Evolutionary conservation across 2,888 invertebrate genomes (phyloP), one percentile per base, ranked within the genome.

Genomic region (Caenorhabditis doughertyi): DNA sequence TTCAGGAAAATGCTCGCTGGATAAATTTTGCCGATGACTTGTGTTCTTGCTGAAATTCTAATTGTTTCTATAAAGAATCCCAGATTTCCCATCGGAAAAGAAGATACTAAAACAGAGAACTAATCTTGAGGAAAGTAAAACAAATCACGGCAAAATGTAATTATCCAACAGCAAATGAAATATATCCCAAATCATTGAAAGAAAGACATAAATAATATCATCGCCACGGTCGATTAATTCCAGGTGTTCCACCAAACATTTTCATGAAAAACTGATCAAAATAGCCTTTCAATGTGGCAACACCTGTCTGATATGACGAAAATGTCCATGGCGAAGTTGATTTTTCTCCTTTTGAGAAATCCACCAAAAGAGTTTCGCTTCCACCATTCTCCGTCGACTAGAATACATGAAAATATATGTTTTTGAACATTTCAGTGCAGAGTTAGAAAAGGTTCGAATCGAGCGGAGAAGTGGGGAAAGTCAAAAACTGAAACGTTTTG

Each of bases 331-430:
- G 27, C 29, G 62, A 42, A 8, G 25, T 29, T 3, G 64, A 29
- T 18, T 39, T 32, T 72, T 77, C 82, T 49, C 60, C 68, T 32
- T 35, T 47, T 27, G 71, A 60, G 53, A 67, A 81, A 51, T 81
- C 76, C 55, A 81, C 76, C 42, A 76, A 29, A 47, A 81, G 35
- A 8, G 76, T 76, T 47, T 81, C 76, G 71, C 51, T 71, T 65
- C 81, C 81, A 42, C 76, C 81, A 58, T 82, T 82, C 68, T 82
- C 73, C 47, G 82, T 79, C 68, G 77, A 79, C 77, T 79, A 58
- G 23, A 81, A 58, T 13, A 58, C 18, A 42, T 62, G 51, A 49
- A 47, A 51, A 73, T 39, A 39, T 35, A 39, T 58, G n/a, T 67
- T 29, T 7, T 44, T 32, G 44, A n/a, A 60, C 35, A 39, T 72